Conservation (phyloP, 2,888 invertebrate genomes). For the Drosophila diplacantha region DNA sequence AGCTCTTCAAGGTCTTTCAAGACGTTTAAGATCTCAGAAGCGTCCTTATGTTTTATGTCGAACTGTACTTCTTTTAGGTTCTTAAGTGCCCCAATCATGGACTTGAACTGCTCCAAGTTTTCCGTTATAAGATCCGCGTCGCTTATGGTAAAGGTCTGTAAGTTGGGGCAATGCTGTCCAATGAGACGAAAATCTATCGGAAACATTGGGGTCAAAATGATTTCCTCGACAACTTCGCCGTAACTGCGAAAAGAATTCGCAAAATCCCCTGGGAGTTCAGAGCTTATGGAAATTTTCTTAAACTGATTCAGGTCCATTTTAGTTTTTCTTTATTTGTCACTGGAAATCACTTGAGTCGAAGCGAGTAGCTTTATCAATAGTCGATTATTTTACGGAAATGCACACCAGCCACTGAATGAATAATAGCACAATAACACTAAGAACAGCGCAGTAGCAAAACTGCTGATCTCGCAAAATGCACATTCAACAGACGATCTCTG, state of each 20-base stretch:
- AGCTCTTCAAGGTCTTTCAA: neutral
- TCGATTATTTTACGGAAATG: neutral
- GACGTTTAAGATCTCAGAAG: neutral
- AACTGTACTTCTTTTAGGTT: neutral
- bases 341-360: neutral
- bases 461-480: neutral
- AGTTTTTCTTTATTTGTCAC: neutral
- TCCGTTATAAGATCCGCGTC: neutral
- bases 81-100: neutral
- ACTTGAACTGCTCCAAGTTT: neutral
- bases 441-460: neutral
- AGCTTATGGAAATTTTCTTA: neutral
- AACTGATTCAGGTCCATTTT: neutral
- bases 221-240: neutral
- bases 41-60: neutral
- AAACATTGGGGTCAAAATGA: neutral
- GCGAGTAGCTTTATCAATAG: neutral
- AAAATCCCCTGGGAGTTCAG: neutral
- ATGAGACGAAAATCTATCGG: neutral
- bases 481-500: neutral
- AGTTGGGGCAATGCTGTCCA: neutral
- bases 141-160: neutral
- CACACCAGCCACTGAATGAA: neutral
- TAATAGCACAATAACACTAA: neutral
- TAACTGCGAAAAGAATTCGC: neutral